A percentile compares a stretch with the other conserved stretches of the same genome.
Conservation (phyloP, 1,140 invertebrate genomes). For the Drosophila nannoptera region DNA sequence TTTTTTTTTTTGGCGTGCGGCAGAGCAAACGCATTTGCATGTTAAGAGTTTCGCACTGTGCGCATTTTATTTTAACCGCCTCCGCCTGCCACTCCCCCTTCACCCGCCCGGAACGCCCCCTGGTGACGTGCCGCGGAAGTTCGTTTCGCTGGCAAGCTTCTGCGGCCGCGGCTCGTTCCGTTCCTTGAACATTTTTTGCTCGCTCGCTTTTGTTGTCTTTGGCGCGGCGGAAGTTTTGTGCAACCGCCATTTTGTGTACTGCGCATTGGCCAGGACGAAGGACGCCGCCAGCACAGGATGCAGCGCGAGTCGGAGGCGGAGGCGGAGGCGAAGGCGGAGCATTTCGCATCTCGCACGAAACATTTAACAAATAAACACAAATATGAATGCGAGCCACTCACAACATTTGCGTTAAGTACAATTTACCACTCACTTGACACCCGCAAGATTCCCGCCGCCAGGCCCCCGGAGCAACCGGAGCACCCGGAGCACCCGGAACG, state of each 20-base stretch:
- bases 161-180: slow-evolving; percentile 32
- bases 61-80: slow-evolving; percentile 52
- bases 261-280: slow-evolving; percentile 14
- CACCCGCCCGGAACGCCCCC: slow-evolving; percentile 25
- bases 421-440: slow-evolving; percentile 28
- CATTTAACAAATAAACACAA: slow-evolving; percentile 46
- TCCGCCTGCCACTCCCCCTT: background rate
- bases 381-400: slow-evolving; percentile 29
- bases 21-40: slow-evolving; percentile 64
- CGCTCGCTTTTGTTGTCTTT: background rate
- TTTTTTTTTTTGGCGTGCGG: background rate
- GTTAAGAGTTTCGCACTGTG: slow-evolving; percentile 75
- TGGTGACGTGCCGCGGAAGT: slow-evolving; percentile 55
- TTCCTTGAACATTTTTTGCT: slow-evolving; percentile 21
- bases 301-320: slow-evolving; percentile 8
- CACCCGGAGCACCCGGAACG: background rate
- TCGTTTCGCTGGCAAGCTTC: slow-evolving; percentile 11
- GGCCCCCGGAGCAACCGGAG: no score
- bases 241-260: slow-evolving; percentile 61
- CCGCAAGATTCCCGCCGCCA: no score
- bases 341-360: slow-evolving; percentile 11
- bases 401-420: slow-evolving; percentile 24
- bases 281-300: background rate
- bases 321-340: no score
- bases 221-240: slow-evolving; percentile 60